phyloP scores from a whole-genome alignment of 2,888 invertebrate genomes.

The Lasioglossum calceatum region DNA sequence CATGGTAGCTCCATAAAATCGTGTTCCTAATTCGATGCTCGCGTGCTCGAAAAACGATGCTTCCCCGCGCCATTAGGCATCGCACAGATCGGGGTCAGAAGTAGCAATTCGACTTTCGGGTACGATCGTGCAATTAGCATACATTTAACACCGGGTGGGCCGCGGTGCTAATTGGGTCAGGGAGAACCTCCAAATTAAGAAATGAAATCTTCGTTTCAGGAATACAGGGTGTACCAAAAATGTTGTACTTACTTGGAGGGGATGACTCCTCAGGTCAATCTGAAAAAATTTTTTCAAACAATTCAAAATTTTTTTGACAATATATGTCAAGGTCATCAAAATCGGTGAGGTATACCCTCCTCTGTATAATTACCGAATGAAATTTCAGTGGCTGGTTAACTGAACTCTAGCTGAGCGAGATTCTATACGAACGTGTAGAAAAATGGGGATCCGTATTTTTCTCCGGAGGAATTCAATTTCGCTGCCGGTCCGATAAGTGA shows the following conservation, averaged over 20 bases:
- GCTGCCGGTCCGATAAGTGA: background rate
- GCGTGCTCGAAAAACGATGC: background rate
- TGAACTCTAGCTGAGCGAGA: too few species aligned
- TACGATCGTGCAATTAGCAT: background rate
- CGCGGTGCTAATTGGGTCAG: background rate
- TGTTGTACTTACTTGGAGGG: too few species aligned
- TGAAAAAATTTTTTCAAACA: too few species aligned
- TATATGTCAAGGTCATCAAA: too few species aligned
- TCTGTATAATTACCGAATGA: too few species aligned
- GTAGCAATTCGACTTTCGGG: background rate
- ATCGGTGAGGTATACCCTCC: too few species aligned
- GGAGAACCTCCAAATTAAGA: background rate
- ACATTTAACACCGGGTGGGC: background rate
- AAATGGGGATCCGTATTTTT: background rate
- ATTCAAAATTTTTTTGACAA: too few species aligned
- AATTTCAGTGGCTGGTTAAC: too few species aligned
- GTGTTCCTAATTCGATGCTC: constrained; percentile 1
- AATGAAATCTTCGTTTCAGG: too few species aligned
- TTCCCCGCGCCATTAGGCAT: background rate
- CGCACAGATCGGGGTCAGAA: background rate
- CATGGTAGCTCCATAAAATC: constrained; percentile 9
- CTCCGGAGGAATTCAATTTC: background rate
- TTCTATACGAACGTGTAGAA: background rate
- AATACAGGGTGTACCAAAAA: too few species aligned
- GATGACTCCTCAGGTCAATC: too few species aligned